These are phyloP conservation scores for Leptocoma aspasia DNA, from an alignment of 2,113 vertebrate species.

Conservation along the genomic window DNA sequence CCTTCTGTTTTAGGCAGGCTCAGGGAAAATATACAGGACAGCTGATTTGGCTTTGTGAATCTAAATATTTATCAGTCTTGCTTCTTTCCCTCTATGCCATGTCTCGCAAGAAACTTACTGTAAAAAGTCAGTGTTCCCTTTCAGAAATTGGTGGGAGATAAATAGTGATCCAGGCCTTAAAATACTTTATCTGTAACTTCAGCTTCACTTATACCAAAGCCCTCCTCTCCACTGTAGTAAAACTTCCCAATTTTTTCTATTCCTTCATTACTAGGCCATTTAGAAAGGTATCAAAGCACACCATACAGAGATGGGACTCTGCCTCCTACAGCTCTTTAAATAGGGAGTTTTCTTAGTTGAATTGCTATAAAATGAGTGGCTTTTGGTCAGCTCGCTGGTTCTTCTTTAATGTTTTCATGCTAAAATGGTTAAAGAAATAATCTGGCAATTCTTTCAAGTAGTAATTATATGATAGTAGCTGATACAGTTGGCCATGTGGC, in stretches of 20 bases:
- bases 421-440: neutral
- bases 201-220: neutral
- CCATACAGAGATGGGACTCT: neutral
- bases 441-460: neutral
- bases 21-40: neutral
- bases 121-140: neutral
- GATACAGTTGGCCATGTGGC: neutral
- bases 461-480: neutral
- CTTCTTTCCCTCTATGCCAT: neutral
- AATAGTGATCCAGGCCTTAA: neutral
- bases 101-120: neutral
- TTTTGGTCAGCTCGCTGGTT: fast-evolving
- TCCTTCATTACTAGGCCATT: neutral
- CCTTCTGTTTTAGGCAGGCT: neutral
- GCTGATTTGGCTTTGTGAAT: neutral
- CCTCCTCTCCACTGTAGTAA: neutral
- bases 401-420: neutral
- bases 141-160: neutral
- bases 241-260: neutral
- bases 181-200: neutral
- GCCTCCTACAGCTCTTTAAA: neutral
- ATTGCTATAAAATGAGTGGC: neutral
- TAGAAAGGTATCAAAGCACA: neutral
- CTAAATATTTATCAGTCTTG: neutral
- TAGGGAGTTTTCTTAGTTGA: neutral